Base-by-base conservation (phyloP, 1,140 invertebrate genomes). In the Marisa cornuarietis region DNA sequence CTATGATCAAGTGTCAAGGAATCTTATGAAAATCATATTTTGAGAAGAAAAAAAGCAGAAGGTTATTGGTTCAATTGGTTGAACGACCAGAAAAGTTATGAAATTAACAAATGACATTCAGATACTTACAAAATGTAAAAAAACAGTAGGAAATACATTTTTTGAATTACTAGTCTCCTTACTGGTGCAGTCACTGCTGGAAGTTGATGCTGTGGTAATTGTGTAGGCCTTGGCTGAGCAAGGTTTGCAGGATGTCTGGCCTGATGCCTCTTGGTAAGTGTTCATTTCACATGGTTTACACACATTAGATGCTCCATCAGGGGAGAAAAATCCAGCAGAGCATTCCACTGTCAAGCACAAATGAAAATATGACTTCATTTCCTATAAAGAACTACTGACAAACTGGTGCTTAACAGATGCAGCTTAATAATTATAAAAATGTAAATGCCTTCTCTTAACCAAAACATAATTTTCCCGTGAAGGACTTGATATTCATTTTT, bases 201-300 rank as follows among this genome's bases (percentile, higher is more conserved):
- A 49, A 16, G 22, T 24, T 8, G 72, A 9, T 58, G 8, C 51
- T 54, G 62, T 9, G 65, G 42, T 9, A n/a, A 20, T 42, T 26
- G 76, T 69, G 63, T 42, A 77, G 42, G 65, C 54, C 61, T 76
- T 96, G 92, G 97, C 96, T 71, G 80, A 63, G 63, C 80, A 81
- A 20, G 11, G 7, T 26, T 65, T 49, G 71, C 80, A 81, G 71
- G 51, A 68, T 22, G 49, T 75, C 52, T 81, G 71, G 24, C 80
- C 80, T 9, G 51, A 22, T 20, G 26, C 24, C 24, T 81, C 63
- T 65, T 81, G 80, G 61, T 81, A 81, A 7, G 51, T 54, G 52
- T 81, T 58, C 65, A 20, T 49, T 10, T 61, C 51, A 75, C 80
- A 81, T 7, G 51, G n/a, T 31, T 16, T 63, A 49, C 80, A 81